Evolutionary conservation across 2,797 vertebrate genomes (phyloP).

Genomic region (Dallia pectoralis): DNA sequence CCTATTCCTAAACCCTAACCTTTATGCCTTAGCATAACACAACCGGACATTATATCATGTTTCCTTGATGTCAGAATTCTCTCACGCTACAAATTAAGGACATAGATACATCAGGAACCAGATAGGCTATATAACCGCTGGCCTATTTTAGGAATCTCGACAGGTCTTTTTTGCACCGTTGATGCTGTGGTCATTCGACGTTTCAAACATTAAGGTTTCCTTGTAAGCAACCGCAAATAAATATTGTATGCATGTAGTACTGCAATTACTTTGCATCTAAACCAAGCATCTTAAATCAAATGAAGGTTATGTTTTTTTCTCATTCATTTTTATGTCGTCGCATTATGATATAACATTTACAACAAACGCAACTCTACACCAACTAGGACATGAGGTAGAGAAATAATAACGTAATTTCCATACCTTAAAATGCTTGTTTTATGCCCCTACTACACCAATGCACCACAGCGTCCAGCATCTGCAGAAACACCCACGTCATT

Average conservation of each 20-base stretch:
- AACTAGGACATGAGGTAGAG: neutral
- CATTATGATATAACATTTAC: neutral
- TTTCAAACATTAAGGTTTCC: neutral
- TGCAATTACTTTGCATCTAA: conserved; percentile 43
- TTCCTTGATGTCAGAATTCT: neutral
- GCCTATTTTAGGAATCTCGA: conserved; percentile 1
- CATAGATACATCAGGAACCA: neutral
- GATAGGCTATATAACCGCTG: neutral
- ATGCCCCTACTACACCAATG: conserved; percentile 64
- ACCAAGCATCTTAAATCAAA: conserved; percentile 42
- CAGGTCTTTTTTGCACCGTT: neutral
- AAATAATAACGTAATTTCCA: conserved; percentile 38
- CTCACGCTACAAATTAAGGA: neutral
- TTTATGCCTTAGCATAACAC: no score
- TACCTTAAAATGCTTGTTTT: conserved; percentile 70
- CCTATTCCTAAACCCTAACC: no score
- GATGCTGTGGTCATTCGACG: conserved; percentile 5
- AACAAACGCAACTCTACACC: fast-evolving
- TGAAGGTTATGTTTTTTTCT: conserved; percentile 48
- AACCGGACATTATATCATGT: neutral
- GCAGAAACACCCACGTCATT: conserved; percentile 58
- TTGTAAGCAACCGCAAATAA: neutral
- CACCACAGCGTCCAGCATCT: conserved; percentile 66
- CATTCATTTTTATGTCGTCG: conserved; percentile 5
- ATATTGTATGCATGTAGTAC: conserved; percentile 21